Base-by-base conservation (phyloP, 2,888 invertebrate species). In the Labia minor region DNA sequence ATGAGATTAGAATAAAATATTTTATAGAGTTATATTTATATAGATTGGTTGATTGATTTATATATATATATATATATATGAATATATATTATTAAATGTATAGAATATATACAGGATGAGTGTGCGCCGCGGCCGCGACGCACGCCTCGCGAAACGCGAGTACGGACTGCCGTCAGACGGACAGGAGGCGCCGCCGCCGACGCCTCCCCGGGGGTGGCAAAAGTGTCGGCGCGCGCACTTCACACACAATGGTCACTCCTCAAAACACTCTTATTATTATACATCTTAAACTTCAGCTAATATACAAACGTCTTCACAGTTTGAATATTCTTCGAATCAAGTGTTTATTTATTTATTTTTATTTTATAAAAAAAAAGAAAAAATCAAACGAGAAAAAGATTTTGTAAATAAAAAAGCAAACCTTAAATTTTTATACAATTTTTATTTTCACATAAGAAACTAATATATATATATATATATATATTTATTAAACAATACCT, bases 121-220 rank as follows among this genome's bases (percentile, higher is more conserved):
- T 33, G 65, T 20, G 37, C 16, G 19, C 11, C 63, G 33, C 61
- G 1, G 63, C 19, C 14, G 66, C 37, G 21, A 33, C 63, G 66
- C 21, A 49, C 37, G 67, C 11, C 21, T 19, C 66, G 33, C 37
- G 37, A 20, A 63, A n/a, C 49, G 49, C 49, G 49, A 49, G 49
- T 49, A 4, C 49, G 21, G 77, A 8, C 71, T 70, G 19, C 71
- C 70, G 21, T 66, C 70, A 21, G 70, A n/a, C 70, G 75, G 71
- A 78, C 76, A 68, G 76, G 76, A n/a, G 74, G 66, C 65, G 70
- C 66, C 18, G 71, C 72, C 14, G 68, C 69, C 19, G 68, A 68
- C 70, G 61, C 70, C 68, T 37, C 70, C 69, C 65, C 64, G 61
- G 65, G 49, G 66, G 64, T 67, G 64, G 65, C 65, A 26, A 66